Base-by-base conservation (phyloP, 2,888 invertebrate species). In the Leptinotarsa tumamoca region DNA sequence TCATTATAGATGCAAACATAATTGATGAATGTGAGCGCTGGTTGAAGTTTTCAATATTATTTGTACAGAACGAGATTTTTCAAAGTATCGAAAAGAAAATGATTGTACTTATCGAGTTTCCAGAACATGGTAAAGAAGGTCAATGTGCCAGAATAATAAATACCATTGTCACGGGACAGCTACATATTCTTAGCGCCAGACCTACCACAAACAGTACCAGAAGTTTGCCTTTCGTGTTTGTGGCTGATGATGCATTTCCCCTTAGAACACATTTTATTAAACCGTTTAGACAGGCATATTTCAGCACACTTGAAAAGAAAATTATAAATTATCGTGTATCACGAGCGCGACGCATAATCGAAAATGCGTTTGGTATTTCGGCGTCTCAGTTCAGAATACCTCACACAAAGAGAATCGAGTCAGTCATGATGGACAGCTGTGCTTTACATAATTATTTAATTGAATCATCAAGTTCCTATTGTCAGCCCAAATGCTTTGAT, bases 291-390 rank as follows among this genome's bases (percentile, higher is more conserved):
- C 68, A 73, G 63, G 66, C 49, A 54, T n/a, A 69, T n/a, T 69
- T 69, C 56, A 51, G 33, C 61, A 61, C 33, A 33, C 13, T 4
- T 14, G 17, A 61, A 61, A 67, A 72, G 13, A 71, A 67, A 73
- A 73, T 78, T 52, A 72, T 74, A 43, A 77, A 76, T 51, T 73
- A 72, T 61, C 63, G 74, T 17, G 61, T 77, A 23, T 72, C 73
- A 18, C 43, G 75, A 63, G 61, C 72, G 21, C 3, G 50, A 5
- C 21, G 56, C 21, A 69, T 43, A 14, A 58, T 69, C 27, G 43
- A 69, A 33, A 71, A 71, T 52, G 66, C 73, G 27, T 73, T 73
- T 58, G 69, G 73, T 14, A 70, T 74, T 49, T 67, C 71, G 50
- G 70, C 67, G n/a, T 71, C 70, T 27, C 51, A 67, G 71, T 75